phyloP scores from a whole-genome alignment of 1,140 invertebrate species.

The Choristoneura fumiferana region DNA sequence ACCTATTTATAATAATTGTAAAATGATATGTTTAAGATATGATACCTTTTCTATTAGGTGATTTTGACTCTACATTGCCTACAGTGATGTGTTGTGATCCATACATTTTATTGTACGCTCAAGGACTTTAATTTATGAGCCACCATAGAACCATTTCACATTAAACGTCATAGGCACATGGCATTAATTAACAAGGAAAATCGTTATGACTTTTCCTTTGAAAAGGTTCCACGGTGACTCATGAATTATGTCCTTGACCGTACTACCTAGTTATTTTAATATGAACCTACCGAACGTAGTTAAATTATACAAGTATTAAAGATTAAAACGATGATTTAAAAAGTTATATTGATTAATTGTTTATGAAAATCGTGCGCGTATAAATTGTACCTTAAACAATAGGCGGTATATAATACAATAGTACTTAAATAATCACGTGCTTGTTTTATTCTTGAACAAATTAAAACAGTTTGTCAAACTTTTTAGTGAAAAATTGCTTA shows the following conservation, averaged over 20 bases:
- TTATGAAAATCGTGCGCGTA: slow-evolving; percentile 39
- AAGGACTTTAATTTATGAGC: too few species aligned
- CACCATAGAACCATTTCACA: too few species aligned
- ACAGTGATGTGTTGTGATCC: slow-evolving; percentile 31
- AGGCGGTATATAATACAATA: slow-evolving; percentile 5
- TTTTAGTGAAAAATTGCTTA: too few species aligned
- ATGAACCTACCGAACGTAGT: slow-evolving; percentile 15
- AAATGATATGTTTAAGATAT: not conserved
- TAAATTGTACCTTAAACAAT: slow-evolving; percentile 48
- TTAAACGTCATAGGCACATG: too few species aligned
- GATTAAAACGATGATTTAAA: slow-evolving; percentile 15
- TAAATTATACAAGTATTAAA: slow-evolving; percentile 18
- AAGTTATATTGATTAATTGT: slow-evolving; percentile 16
- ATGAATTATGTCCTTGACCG: too few species aligned
- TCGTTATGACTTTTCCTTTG: too few species aligned
- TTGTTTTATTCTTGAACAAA: slow-evolving; percentile 14
- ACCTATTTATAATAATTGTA: slow-evolving; percentile 15
- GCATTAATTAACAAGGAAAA: too few species aligned
- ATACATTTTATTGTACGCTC: slow-evolving; percentile 29
- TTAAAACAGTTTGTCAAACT: not conserved
- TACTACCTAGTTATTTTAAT: slow-evolving; percentile 24
- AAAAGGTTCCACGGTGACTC: too few species aligned
- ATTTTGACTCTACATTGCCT: slow-evolving; percentile 16
- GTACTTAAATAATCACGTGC: not conserved
- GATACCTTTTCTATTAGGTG: slow-evolving; percentile 15